These are phyloP conservation scores for Lacerta bilineata DNA, from an alignment of 2,797 vertebrate genomes.

Conservation along the genomic window DNA sequence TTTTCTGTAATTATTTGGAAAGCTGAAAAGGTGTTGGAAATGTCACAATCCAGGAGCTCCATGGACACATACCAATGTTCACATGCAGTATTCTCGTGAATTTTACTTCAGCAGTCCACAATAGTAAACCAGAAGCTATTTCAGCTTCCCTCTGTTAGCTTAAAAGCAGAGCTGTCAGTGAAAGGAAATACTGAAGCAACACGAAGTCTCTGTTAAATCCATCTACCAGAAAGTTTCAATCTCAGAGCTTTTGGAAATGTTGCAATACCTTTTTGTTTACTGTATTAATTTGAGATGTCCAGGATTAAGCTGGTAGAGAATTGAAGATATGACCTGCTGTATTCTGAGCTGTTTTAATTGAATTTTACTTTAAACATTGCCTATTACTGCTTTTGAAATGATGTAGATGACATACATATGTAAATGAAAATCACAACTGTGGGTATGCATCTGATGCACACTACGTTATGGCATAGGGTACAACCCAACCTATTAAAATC, in stretches of 20 bases:
- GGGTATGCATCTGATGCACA: neutral
- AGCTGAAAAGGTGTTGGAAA: neutral
- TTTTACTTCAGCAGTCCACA: neutral
- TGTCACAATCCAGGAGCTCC: neutral
- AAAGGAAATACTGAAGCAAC: constrained; percentile 1
- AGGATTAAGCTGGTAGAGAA: neutral
- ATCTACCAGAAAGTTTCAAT: neutral
- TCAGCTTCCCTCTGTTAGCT: neutral
- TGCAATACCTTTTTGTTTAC: neutral
- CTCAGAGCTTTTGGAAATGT: neutral
- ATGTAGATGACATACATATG: neutral
- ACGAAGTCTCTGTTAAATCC: neutral
- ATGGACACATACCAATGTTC: neutral
- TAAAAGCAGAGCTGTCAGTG: neutral
- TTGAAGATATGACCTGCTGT: neutral
- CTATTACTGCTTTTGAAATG: neutral
- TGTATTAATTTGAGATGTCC: neutral
- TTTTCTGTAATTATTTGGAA: neutral
- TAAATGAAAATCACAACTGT: neutral
- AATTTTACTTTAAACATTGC: neutral
- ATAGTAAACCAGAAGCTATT: neutral
- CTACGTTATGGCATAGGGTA: neutral
- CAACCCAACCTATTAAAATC: neutral
- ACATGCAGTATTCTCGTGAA: neutral
- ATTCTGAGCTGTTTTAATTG: neutral